Evolutionary conservation across 1,140 invertebrate genomes (phyloP), one percentile per base, ranked within the genome.

Genomic region (Anagrus nilaparvatae): DNA sequence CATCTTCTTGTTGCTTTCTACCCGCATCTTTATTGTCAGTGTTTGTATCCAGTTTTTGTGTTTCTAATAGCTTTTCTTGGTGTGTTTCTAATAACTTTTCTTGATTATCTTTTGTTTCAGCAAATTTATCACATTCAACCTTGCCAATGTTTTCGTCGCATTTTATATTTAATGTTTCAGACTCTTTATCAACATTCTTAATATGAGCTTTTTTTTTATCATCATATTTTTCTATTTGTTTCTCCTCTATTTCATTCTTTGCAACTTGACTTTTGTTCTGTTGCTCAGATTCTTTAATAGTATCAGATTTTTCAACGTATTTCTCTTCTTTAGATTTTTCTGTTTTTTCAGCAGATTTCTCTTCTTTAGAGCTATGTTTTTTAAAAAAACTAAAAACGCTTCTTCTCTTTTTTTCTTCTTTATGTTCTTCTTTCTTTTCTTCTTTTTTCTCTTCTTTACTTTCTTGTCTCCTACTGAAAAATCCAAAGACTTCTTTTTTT

Each of bases 21-120:
- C 28, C 30, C 2, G 32, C 31, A 9, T 28, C 44, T 17, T 47
- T 49, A 12, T 30, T 51, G 5, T 34, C 12, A 0, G 35, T 29
- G 45, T 40, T 16, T 13, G 8, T 16, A 0, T 38, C 12, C 19
- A 40, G 14, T 36, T 44, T 3, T 18, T 14, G 4, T 27, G 31
- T 12, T 19, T 29, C 25, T 23, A n/a, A 10, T 12, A 3, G 9
- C 23, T 35, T 21, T 17, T 12, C 25, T 18, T 23, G 34, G 23
- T 16, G 5, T 16, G 18, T 32, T 37, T 10, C 18, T 18, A 21
- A 42, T 17, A 21, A 8, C 18, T 33, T 40, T 18, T 23, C 39
- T 28, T 8, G 16, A 4, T 17, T 17, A n/a, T 28, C 30, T 7
- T 9, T 36, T n/a, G 9, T 32, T 0, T 10, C 13, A 5, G 3